Evolutionary conservation across 1,140 invertebrate genomes (phyloP).

Genomic region (Liolophura sinensis): DNA sequence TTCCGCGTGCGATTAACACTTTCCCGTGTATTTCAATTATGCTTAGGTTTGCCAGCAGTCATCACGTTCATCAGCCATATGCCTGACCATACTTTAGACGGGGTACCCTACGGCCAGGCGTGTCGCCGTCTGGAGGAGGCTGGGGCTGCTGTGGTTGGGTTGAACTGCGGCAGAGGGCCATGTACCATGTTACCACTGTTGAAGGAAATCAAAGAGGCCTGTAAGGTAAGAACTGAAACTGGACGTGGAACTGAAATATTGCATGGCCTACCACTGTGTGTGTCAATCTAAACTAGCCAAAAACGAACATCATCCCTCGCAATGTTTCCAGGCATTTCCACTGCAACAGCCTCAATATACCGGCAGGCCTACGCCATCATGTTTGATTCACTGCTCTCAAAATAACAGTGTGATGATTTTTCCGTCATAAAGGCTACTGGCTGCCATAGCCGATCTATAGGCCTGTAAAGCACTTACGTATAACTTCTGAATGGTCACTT

Average conservation of each 20-base stretch:
- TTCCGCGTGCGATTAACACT: not conserved
- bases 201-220: constrained; percentile 2
- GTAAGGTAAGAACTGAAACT: constrained; percentile 6
- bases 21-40: not conserved
- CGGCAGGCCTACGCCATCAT: too few species aligned
- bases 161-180: constrained; percentile 23
- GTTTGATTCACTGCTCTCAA: too few species aligned
- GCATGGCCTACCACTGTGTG: too few species aligned
- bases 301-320: too few species aligned
- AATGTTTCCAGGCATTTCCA: too few species aligned
- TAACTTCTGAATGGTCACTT: too few species aligned
- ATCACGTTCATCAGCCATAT: constrained; percentile 11
- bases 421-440: too few species aligned
- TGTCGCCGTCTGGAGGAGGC: constrained; percentile 14
- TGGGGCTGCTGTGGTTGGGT: constrained; percentile 27
- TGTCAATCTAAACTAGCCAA: too few species aligned
- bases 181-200: constrained; percentile 23
- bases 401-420: too few species aligned
- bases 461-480: too few species aligned
- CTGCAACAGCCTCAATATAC: too few species aligned
- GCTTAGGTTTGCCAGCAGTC: constrained; percentile 20
- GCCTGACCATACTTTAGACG: not conserved
- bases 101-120: not conserved
- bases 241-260: not conserved
- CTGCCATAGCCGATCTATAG: too few species aligned